These are phyloP conservation scores for Crematogaster levior DNA, from an alignment of 2,888 invertebrate species.

Conservation along the genomic window DNA sequence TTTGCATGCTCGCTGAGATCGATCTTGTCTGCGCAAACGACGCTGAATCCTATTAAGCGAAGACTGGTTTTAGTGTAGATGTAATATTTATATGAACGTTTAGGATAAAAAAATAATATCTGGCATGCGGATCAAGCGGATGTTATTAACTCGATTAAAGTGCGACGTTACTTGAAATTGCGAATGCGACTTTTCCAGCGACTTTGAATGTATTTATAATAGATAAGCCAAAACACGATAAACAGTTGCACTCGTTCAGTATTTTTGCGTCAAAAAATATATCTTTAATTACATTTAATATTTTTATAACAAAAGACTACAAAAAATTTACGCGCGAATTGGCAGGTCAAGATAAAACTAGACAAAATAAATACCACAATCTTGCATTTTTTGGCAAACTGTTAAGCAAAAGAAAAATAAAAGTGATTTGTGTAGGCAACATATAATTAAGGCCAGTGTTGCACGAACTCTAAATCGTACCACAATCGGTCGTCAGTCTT, in stretches of 20 bases:
- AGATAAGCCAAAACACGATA: neutral
- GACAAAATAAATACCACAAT: slow-evolving; percentile 15
- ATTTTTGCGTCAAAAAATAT: neutral
- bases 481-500: neutral
- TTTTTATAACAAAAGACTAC: neutral
- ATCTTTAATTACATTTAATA: neutral
- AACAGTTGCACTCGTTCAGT: neutral
- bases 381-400: slow-evolving; percentile 18
- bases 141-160: slow-evolving; percentile 41
- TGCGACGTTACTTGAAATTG: slow-evolving; percentile 1
- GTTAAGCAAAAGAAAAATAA: slow-evolving; percentile 1
- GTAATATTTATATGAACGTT: slow-evolving; percentile 35
- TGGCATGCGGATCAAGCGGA: slow-evolving; percentile 26
- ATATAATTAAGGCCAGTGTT: slow-evolving; percentile 43
- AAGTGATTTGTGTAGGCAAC: slow-evolving; percentile 14
- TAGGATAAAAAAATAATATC: slow-evolving; percentile 24
- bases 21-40: slow-evolving; percentile 14
- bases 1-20: slow-evolving; percentile 33
- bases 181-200: neutral
- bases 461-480: slow-evolving; percentile 40
- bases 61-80: slow-evolving; percentile 66
- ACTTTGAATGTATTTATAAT: neutral
- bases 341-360: neutral
- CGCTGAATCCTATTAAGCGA: slow-evolving; percentile 55
- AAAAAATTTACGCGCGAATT: neutral